phyloP scores from a whole-genome alignment of 2,888 invertebrate genomes.

The Macaria liturata region DNA sequence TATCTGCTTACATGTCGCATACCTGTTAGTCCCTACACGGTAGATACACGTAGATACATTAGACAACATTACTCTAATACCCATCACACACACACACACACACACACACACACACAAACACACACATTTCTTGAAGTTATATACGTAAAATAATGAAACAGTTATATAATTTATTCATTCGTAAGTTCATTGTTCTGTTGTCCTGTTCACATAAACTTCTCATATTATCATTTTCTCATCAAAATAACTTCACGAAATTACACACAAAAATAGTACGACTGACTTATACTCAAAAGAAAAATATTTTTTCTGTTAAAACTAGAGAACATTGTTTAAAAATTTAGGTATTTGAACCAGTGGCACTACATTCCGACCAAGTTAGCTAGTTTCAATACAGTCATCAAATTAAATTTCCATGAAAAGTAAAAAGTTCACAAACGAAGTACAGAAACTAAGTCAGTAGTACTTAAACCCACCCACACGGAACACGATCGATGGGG shows the following conservation, averaged over 20 bases:
- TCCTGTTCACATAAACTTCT: no score
- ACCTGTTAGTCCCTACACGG: slow-evolving; percentile 3
- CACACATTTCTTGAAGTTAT: slow-evolving; percentile 17
- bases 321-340: no score
- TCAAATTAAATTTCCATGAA: no score
- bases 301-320: no score
- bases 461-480: slow-evolving; percentile 39
- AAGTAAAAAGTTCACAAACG: no score
- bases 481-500: slow-evolving; percentile 38
- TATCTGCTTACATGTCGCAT: slow-evolving; percentile 13
- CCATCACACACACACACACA: slow-evolving; percentile 9
- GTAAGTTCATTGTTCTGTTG: no score
- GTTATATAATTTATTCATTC: no score
- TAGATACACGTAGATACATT: slow-evolving; percentile 9
- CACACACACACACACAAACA: slow-evolving; percentile 12
- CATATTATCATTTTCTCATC: not conserved
- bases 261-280: slow-evolving; percentile 20
- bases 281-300: slow-evolving; percentile 15
- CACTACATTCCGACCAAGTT: no score
- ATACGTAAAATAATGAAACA: no score
- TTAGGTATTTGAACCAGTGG: no score
- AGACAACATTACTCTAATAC: slow-evolving; percentile 5
- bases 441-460: slow-evolving; percentile 27
- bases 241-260: slow-evolving; percentile 18
- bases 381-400: no score